A percentile compares a stretch with the other conserved stretches of the same genome.
phyloP scores from a whole-genome alignment of 2,888 invertebrate genomes.

The Dinocampus coccinellae region DNA sequence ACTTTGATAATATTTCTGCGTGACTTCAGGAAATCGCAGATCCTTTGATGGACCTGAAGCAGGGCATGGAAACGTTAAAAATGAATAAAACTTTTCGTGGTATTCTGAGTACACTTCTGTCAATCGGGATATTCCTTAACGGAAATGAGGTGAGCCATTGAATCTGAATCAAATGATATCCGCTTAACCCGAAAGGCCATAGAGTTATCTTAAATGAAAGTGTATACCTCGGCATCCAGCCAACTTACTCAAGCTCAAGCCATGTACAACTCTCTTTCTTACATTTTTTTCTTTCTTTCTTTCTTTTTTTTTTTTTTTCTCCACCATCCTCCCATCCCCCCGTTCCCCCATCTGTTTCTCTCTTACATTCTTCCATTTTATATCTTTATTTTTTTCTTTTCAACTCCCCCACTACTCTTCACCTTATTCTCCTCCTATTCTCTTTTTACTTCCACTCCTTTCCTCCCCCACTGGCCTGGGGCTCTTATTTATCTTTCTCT shows the following conservation, averaged over 20 bases:
- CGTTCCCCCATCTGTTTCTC: not conserved
- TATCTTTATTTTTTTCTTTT: too few relatives aligned
- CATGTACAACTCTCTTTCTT: not conserved
- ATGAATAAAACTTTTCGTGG: constrained; percentile 94
- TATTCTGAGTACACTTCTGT: constrained; percentile 92
- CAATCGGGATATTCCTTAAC: constrained; percentile 97
- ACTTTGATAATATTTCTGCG: constrained; percentile 26
- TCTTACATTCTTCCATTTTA: not conserved
- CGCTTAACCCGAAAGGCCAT: constrained; percentile 52
- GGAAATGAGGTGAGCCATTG: constrained; percentile 76
- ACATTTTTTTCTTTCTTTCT: not conserved
- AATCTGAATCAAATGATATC: constrained; percentile 62
- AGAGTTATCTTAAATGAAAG: constrained; percentile 10
- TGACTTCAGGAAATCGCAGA: constrained; percentile 91
- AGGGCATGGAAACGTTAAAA: constrained; percentile 92
- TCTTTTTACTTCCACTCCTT: too few relatives aligned
- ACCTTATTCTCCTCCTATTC: too few relatives aligned
- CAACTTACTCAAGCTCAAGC: constrained; percentile 18
- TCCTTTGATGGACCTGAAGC: constrained; percentile 98
- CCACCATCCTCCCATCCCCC: not conserved
- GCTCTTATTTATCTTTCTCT: constrained; percentile 8
- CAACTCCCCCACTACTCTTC: too few relatives aligned
- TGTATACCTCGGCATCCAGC: constrained; percentile 12
- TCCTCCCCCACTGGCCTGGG: not conserved
- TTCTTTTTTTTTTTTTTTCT: not conserved